Evolutionary conservation across 2,113 vertebrate genomes (phyloP).

Genomic region (Heloderma charlesbogerti): DNA sequence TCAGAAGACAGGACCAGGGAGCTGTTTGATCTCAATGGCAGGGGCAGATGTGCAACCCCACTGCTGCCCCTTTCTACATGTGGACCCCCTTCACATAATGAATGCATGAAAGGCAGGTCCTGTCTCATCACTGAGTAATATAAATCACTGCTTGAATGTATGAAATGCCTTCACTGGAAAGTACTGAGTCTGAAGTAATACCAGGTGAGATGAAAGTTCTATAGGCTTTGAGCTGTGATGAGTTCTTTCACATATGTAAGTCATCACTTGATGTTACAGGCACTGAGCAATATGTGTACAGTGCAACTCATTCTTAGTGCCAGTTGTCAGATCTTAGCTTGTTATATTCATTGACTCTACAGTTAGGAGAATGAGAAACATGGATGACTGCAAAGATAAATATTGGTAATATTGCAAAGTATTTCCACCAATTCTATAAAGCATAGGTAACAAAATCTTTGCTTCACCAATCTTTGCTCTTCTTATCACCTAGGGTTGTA

Average conservation of each 20-base stretch:
- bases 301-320: background rate
- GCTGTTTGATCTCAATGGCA: no score
- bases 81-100: no score
- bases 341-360: background rate
- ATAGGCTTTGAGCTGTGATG: background rate
- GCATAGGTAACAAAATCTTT: background rate
- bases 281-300: background rate
- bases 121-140: background rate
- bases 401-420: no score
- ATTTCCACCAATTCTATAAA: background rate
- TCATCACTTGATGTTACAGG: background rate
- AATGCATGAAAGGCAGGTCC: no score
- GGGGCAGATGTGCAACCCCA: no score
- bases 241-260: background rate
- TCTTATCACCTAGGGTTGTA: background rate
- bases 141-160: background rate
- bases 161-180: background rate
- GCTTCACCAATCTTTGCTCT: background rate
- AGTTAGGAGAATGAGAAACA: slow-evolving; percentile 4
- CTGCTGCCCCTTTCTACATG: no score
- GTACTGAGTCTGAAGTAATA: background rate
- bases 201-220: background rate
- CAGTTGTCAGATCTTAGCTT: background rate
- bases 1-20: no score
- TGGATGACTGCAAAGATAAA: background rate